Conservation (phyloP, 1,140 invertebrate species). For the Drosophila ambigua region DNA sequence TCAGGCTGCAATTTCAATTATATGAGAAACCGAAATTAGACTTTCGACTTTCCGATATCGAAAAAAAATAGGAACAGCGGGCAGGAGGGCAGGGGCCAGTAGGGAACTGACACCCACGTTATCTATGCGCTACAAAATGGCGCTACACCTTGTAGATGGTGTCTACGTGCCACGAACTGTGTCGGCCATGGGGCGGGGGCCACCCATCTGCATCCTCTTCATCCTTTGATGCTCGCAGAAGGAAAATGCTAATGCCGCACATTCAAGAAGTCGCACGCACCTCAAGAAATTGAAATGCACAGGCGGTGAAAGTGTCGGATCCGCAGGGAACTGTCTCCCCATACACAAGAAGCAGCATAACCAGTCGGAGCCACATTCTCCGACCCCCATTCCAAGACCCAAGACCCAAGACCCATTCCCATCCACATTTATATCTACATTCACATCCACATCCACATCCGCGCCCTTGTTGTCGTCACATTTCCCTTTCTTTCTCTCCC, state of each 20-base stretch:
- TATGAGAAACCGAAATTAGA: slow-evolving; percentile 65
- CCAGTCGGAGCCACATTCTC: not conserved
- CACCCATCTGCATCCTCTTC: slow-evolving; percentile 24
- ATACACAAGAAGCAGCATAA: not conserved
- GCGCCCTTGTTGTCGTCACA: slow-evolving; percentile 76
- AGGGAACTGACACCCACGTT: slow-evolving; percentile 39
- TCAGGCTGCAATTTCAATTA: slow-evolving; percentile 68
- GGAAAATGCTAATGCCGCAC: slow-evolving; percentile 69
- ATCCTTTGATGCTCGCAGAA: slow-evolving; percentile 77
- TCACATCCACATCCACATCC: slow-evolving; percentile 39
- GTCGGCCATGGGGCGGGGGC: slow-evolving; percentile 26
- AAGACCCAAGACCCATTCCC: not conserved
- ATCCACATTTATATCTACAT: slow-evolving; percentile 20
- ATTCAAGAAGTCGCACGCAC: slow-evolving; percentile 81
- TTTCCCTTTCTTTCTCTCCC: slow-evolving; percentile 29
- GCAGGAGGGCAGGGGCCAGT: not conserved
- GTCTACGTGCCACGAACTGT: slow-evolving; percentile 61
- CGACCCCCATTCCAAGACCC: slow-evolving; percentile 26
- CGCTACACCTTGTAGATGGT: slow-evolving; percentile 25
- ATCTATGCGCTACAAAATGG: slow-evolving; percentile 70
- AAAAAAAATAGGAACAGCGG: not conserved
- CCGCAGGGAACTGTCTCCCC: slow-evolving; percentile 24
- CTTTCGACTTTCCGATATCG: slow-evolving; percentile 73
- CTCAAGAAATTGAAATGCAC: slow-evolving; percentile 76
- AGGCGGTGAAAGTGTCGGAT: slow-evolving; percentile 64